Base-by-base conservation (phyloP, 2,888 invertebrate species). In the Ceraclea dissimilis region DNA sequence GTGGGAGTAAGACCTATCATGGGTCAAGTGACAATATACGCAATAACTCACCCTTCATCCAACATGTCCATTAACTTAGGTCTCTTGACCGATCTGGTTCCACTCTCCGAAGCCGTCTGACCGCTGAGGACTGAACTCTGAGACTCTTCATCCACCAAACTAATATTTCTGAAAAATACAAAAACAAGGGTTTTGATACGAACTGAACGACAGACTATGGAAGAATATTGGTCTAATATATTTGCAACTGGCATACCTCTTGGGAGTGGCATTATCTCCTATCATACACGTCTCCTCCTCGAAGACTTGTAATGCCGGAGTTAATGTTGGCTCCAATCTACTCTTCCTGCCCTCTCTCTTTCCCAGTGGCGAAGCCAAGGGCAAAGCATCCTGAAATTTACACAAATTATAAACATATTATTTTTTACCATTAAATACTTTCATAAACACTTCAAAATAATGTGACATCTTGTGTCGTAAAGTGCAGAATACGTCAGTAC, bases 91-190 rank as follows among this genome's bases (percentile, higher is more conserved):
- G 39, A 16, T 74, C 64, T 75, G 71, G 43, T 72, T 71, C 39
- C 73, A 62, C 69, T 78, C 62, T 81, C 83, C 65, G 85, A 85
- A 49, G 84, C 84, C 1, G 85, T 86, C 1, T 78, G 79, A 20
- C 84, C 85, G 68, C 90, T 90, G 63, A 86, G 78, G 22, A 88
- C 81, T n/a, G 90, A 90, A 66, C 88, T 89, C 70, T 90, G 89
- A 4, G 90, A 90, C 69, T 88, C 88, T 65, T 91, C 91, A 67
- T 85, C 85, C 63, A 83, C 66, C 69, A 78, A 67, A 63, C 75
- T 73, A 11, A 74, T 70, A 17, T 74, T 73, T 65, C 76, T 78
- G 70, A 51, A 62, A 56, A 13, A 39, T 34, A 51, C 2, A 51
- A 21, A 17, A 44, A 16, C 16, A 44, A 22, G 13, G n/a, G n/a